A percentile compares a stretch with the other conserved stretches of the same genome.
These are phyloP conservation scores for Holothuria leucospilota DNA, from an alignment of 53 echinoderm and acorn worm species.

Conservation along the genomic window DNA sequence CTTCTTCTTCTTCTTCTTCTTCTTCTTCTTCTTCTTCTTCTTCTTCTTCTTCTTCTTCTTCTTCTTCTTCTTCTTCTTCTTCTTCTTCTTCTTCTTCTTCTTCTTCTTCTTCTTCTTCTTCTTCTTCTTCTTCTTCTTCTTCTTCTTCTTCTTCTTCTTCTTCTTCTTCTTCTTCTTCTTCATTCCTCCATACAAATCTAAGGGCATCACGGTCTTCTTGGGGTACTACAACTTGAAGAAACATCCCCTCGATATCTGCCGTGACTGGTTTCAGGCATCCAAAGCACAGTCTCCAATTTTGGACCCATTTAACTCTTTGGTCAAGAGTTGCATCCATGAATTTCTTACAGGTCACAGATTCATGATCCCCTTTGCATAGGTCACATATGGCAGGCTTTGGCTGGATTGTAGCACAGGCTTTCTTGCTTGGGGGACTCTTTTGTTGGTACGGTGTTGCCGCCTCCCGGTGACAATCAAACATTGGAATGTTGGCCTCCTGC, in stretches of 20 bases:
- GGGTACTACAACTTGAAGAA: slow-evolving; percentile 68
- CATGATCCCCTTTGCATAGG: slow-evolving; percentile 26
- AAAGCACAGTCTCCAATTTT: slow-evolving; percentile 49
- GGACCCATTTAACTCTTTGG: slow-evolving; percentile 30
- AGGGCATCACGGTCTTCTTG: slow-evolving; percentile 55
- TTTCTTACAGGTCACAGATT: not conserved
- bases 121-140: too few relatives aligned
- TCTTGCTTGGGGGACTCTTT: not conserved
- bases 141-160: too few relatives aligned
- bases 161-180: too few relatives aligned
- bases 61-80: too few relatives aligned
- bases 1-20: too few relatives aligned
- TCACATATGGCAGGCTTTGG: slow-evolving; percentile 5
- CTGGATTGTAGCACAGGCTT: slow-evolving; percentile 38
- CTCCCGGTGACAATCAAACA: slow-evolving; percentile 4
- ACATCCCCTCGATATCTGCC: slow-evolving; percentile 65
- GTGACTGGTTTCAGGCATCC: slow-evolving; percentile 43
- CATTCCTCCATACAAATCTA: slow-evolving; percentile 58
- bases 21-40: too few relatives aligned
- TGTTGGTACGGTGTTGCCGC: not conserved
- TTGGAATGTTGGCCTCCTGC: slow-evolving; percentile 39
- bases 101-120: too few relatives aligned
- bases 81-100: too few relatives aligned
- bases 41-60: too few relatives aligned
- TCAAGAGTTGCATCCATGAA: not conserved